phyloP scores from a whole-genome alignment of 2,888 invertebrate species.

The Bembecia ichneumoniformis region DNA sequence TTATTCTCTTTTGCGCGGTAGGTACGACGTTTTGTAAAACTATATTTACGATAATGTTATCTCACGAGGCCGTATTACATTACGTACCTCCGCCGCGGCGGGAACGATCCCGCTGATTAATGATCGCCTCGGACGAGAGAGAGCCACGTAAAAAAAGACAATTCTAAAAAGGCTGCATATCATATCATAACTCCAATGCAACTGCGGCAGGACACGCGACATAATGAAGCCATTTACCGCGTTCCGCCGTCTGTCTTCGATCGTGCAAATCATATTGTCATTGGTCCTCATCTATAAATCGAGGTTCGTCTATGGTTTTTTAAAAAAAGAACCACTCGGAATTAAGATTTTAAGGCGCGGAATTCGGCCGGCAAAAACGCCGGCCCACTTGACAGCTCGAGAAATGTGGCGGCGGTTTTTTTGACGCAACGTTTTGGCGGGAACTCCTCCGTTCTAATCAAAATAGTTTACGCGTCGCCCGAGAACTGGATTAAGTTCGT shows the following conservation, averaged over 20 bases:
- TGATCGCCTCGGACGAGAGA: conserved; percentile 39
- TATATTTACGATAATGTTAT: conserved; percentile 67
- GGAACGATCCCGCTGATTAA: conserved; percentile 40
- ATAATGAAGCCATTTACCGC: conserved; percentile 49
- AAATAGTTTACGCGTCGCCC: conserved; percentile 66
- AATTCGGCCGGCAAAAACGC: conserved; percentile 52
- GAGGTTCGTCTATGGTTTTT: conserved; percentile 30
- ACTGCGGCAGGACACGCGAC: conserved; percentile 17
- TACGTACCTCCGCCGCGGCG: conserved; percentile 36
- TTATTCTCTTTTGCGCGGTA: conserved; percentile 49
- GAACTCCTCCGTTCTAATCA: conserved; percentile 65
- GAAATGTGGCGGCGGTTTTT: conserved; percentile 55
- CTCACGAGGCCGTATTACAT: conserved; percentile 51
- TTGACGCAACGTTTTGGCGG: conserved; percentile 50
- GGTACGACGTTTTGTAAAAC: conserved; percentile 59
- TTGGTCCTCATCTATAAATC: conserved; percentile 48
- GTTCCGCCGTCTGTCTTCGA: conserved; percentile 28
- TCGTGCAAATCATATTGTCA: conserved; percentile 44
- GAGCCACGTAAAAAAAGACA: conserved; percentile 36
- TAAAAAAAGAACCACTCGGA: conserved; percentile 37
- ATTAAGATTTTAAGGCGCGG: conserved; percentile 66
- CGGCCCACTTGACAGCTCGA: conserved; percentile 55
- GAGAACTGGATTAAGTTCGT: conserved; percentile 24
- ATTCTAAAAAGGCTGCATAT: conserved; percentile 25
- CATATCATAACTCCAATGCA: conserved; percentile 14